Base-by-base conservation (phyloP, 1,140 invertebrate genomes). In the Bombus consobrinus region DNA sequence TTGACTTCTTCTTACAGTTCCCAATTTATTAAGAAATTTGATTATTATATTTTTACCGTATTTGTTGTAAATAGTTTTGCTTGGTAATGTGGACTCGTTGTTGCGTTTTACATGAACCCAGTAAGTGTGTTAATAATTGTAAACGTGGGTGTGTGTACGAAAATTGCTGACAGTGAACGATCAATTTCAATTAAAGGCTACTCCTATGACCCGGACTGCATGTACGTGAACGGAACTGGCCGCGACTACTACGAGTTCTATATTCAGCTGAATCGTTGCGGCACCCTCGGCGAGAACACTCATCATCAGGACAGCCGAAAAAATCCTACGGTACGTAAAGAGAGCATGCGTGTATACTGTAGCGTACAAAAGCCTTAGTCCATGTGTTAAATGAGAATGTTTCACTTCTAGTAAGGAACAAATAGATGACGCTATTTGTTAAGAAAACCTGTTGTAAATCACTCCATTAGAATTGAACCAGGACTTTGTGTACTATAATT, bases 221-320 rank as follows among this genome's bases (percentile, higher is more conserved):
- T 99, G 96, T 99, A 99, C 94, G 98, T 99, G 83, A 99, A 99
- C 95, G 98, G 98, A 0, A 98, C 98, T 1, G 98, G 98, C 18
- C 94, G 98, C 64, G 98, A 98, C 93, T 98, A 98, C 93, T 99
- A 99, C 94, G 98, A 99, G 95, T 99, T 99, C 95, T 98, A 97
- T 93, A 99, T 99, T 88, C 97, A 98, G 93, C 95, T 99, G 13
- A 99, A 99, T 95, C 96, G 98, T 86, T 99, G 98, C 92, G 98
- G 98, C 84, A 99, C 98, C 13, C 95, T 99, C 25, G 98, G 97
- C 72, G 98, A 98, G 94, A 98, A 98, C 93, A 98, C 97, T 57
- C 96, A 98, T 93, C 97, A 98, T 92, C 97, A 98, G 91, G 98
- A 98, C 92, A 97, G 96, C 87, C 96, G 97, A 90, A 98, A 98